phyloP scores from a whole-genome alignment of 2,113 vertebrate genomes.

The Smithornis capensis region DNA sequence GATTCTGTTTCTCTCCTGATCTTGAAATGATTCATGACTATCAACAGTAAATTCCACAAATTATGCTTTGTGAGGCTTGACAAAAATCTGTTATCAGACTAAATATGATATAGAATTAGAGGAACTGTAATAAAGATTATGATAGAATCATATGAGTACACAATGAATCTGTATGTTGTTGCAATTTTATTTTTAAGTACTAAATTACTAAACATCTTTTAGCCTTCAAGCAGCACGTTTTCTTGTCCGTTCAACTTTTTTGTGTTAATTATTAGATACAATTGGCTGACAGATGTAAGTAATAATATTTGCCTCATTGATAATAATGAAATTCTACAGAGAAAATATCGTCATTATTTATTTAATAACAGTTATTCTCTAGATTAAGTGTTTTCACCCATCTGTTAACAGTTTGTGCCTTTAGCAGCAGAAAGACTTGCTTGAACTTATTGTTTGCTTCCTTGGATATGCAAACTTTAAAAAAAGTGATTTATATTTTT shows the following conservation, averaged over 20 bases:
- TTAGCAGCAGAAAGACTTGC: neutral
- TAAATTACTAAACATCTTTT: neutral
- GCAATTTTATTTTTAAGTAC: slow-evolving; percentile 13
- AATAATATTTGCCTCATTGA: slow-evolving; percentile 1
- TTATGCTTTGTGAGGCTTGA: neutral
- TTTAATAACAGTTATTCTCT: slow-evolving; percentile 17
- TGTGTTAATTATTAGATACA: slow-evolving; percentile 9
- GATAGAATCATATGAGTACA: neutral
- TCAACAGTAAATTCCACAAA: neutral
- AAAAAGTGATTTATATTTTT: neutral
- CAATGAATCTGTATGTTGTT: neutral
- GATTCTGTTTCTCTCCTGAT: neutral
- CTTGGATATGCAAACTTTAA: neutral
- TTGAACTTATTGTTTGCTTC: neutral
- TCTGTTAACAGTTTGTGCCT: slow-evolving; percentile 28
- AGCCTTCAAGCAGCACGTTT: neutral
- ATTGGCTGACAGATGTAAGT: slow-evolving; percentile 37
- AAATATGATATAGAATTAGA: slow-evolving; percentile 19
- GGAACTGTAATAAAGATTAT: slow-evolving; percentile 10
- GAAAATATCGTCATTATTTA: neutral
- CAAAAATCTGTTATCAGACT: neutral
- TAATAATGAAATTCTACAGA: slow-evolving; percentile 3
- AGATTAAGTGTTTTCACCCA: slow-evolving; percentile 22
- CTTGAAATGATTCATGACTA: neutral
- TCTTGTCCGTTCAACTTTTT: neutral